phyloP scores from a whole-genome alignment of 2,113 vertebrate genomes.

The Pan troglodytes region NHGRI_mPanTro3-v2.1_pri NC_072410.2:74324501-74325000 shows the following conservation, averaged over 20 bases:
- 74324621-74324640: neutral
- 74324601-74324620: neutral
- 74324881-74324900: neutral
- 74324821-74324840: conserved; percentile 11
- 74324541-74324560: neutral
- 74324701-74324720: neutral
- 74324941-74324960: neutral
- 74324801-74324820: conserved; percentile 32
- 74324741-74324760: neutral
- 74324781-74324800: neutral
- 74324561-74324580: conserved; percentile 2
- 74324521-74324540: neutral
- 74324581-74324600: neutral
- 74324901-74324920: neutral
- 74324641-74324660: conserved; percentile 16
- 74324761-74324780: neutral
- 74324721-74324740: neutral
- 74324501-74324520: neutral
- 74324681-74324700: neutral
- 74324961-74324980: neutral
- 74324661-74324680: neutral
- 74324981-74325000: conserved; percentile 20
- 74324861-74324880: neutral
- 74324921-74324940: conserved; percentile 20
- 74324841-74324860: neutral